These are phyloP conservation scores for Lepidocolaptes lacrymiger DNA, from an alignment of 2,797 vertebrate genomes.

Conservation along the genomic window DNA sequence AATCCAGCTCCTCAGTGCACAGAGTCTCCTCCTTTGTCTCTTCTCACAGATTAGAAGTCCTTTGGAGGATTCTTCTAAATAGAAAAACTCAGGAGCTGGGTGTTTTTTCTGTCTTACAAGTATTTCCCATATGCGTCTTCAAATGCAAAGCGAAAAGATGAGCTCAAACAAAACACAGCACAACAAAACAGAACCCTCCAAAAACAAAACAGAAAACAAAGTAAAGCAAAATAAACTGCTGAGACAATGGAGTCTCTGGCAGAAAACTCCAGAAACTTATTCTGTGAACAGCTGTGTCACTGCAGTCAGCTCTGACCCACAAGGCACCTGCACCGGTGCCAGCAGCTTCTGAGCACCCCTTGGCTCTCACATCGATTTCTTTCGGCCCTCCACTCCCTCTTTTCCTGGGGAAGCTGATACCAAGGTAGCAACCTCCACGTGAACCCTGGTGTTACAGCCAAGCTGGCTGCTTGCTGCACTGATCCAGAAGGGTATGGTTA, in stretches of 20 bases:
- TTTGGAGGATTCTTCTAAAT: neutral
- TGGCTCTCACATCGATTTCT: rapidly evolving
- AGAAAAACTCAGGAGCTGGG: neutral
- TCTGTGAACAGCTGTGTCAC: neutral
- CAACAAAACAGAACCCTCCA: neutral
- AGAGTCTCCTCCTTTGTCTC: neutral
- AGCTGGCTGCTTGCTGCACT: neutral
- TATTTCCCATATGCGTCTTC: neutral
- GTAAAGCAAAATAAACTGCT: neutral
- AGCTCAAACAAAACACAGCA: neutral
- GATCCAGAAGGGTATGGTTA: neutral
- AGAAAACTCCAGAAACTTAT: neutral
- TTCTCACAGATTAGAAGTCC: neutral
- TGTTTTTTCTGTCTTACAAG: neutral
- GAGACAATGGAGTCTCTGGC: neutral
- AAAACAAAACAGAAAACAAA: neutral
- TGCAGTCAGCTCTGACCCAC: rapidly evolving
- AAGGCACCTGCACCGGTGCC: rapidly evolving
- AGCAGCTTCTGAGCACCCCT: neutral
- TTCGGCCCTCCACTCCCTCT: neutral
- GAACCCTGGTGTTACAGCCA: neutral
- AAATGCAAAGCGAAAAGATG: neutral
- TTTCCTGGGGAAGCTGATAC: neutral
- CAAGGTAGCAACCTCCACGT: neutral
- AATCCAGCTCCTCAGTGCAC: constrained; percentile 34